Evolutionary conservation across 2,888 invertebrate genomes (phyloP).

Genomic region (Agrochola lychnidis): DNA sequence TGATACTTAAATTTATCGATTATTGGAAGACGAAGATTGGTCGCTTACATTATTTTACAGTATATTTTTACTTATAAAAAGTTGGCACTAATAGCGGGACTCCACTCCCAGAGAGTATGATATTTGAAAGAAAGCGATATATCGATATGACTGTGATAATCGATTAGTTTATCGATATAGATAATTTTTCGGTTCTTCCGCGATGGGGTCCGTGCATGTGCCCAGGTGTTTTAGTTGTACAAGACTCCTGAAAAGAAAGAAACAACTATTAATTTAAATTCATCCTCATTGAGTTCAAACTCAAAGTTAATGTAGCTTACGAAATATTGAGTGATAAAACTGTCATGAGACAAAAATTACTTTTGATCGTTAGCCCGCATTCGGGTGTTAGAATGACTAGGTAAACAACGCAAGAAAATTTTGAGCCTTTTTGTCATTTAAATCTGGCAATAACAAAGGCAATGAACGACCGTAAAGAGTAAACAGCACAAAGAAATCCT

Average conservation of each 20-base stretch:
- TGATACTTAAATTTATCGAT: constrained; percentile 64
- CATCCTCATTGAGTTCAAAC: neutral
- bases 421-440: neutral
- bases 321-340: neutral
- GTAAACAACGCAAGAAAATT: neutral
- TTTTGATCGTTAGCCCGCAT: neutral
- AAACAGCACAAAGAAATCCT: neutral
- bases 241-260: constrained; percentile 88
- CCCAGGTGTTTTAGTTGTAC: constrained; percentile 95
- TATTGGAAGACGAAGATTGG: constrained; percentile 76
- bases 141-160: constrained; percentile 74
- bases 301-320: neutral
- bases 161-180: constrained; percentile 91
- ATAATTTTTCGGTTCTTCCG: constrained; percentile 96
- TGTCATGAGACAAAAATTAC: neutral
- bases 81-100: constrained; percentile 84
- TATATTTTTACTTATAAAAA: constrained; percentile 69
- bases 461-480: neutral
- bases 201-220: constrained; percentile 95
- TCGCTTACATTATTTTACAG: constrained; percentile 71
- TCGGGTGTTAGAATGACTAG: neutral
- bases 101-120: constrained; percentile 67
- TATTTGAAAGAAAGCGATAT: constrained; percentile 76
- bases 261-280: neutral
- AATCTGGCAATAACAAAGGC: neutral